Conservation (phyloP, 1,140 invertebrate species). For the Pseudomyrmex cubaensis region DNA sequence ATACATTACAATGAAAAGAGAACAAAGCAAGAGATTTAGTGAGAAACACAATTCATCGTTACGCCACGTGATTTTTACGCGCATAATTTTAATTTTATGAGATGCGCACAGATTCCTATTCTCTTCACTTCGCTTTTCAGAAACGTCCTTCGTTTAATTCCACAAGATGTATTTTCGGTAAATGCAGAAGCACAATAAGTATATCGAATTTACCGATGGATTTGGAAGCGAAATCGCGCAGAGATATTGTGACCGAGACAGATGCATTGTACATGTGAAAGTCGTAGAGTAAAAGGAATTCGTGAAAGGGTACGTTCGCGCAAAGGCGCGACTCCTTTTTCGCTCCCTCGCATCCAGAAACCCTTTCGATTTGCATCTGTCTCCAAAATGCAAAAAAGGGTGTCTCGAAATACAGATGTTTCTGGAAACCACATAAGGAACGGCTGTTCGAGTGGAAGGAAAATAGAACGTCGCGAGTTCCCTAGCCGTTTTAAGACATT, state of each 20-base stretch:
- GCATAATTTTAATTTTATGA: not conserved
- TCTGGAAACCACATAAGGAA: conserved; percentile 51
- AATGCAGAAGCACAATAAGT: conserved; percentile 63
- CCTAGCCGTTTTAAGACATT: conserved; percentile 62
- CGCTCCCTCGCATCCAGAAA: conserved; percentile 73
- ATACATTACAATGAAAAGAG: not conserved
- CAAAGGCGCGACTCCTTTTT: conserved; percentile 69
- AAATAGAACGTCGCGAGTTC: conserved; percentile 71
- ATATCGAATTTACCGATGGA: conserved; percentile 66
- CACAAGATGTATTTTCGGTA: conserved; percentile 33
- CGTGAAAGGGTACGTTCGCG: conserved; percentile 66
- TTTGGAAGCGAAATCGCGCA: conserved; percentile 67
- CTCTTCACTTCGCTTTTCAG: not conserved
- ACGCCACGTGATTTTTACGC: not conserved
- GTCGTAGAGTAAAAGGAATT: conserved; percentile 68
- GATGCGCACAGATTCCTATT: too few relatives aligned
- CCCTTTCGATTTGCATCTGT: conserved; percentile 81
- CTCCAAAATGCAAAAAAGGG: conserved; percentile 76
- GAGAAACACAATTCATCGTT: not conserved
- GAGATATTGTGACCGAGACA: conserved; percentile 71
- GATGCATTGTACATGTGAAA: conserved; percentile 66
- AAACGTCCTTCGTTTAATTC: conserved; percentile 22
- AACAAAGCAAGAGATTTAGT: not conserved
- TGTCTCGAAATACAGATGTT: conserved; percentile 81
- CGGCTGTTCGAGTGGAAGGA: conserved; percentile 78